phyloP scores from a whole-genome alignment of 2,113 vertebrate species.

The Carlito syrichta region DNA sequence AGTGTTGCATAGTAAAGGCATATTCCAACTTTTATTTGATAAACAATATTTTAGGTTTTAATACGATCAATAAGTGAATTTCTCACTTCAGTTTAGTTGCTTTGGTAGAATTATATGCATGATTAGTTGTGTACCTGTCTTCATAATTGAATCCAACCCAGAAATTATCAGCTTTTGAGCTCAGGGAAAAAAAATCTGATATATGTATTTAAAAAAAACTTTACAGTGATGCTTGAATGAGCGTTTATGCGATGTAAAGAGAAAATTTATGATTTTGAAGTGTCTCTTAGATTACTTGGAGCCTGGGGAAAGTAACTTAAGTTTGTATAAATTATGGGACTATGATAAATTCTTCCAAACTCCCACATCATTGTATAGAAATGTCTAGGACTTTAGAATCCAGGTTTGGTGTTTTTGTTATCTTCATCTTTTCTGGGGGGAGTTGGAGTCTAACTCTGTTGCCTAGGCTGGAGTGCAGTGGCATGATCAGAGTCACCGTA shows the following conservation, averaged over 20 bases:
- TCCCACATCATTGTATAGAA: background rate
- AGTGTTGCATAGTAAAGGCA: background rate
- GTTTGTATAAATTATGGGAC: background rate
- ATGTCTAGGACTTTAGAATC: background rate
- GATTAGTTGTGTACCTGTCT: background rate
- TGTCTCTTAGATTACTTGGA: background rate
- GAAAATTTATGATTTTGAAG: slow-evolving; percentile 44
- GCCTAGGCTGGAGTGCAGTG: too few species aligned
- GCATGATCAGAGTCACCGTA: too few species aligned
- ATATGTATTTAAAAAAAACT: background rate
- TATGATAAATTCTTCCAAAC: background rate
- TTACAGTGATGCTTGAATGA: background rate
- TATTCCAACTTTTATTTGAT: background rate
- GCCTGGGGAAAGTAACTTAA: slow-evolving; percentile 6
- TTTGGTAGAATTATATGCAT: background rate
- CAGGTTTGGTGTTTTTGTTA: background rate
- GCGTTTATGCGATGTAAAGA: background rate
- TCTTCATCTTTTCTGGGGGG: background rate
- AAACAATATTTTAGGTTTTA: slow-evolving; percentile 13
- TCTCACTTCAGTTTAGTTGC: slow-evolving; percentile 24
- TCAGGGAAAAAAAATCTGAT: background rate
- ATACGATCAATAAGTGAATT: background rate
- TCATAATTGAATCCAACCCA: slow-evolving; percentile 17
- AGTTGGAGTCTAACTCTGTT: too few species aligned
- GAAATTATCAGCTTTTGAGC: slow-evolving; percentile 28